phyloP scores from a whole-genome alignment of 1,140 invertebrate genomes.

The Trachymyrmex cornetzi region DNA sequence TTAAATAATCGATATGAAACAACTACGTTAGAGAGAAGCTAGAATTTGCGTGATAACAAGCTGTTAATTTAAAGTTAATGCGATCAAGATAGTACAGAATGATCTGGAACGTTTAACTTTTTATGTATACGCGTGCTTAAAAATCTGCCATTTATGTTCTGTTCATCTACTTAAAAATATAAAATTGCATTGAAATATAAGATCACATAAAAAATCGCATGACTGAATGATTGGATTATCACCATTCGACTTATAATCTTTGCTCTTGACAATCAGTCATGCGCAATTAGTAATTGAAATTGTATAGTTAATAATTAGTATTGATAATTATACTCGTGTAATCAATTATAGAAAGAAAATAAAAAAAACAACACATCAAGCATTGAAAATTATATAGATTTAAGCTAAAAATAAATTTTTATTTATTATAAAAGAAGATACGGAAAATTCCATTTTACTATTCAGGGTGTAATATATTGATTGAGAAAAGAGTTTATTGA shows the following conservation, averaged over 20 bases:
- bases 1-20: neutral
- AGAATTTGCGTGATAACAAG: neutral
- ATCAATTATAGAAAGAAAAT: neutral
- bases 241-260: neutral
- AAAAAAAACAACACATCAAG: neutral
- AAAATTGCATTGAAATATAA: neutral
- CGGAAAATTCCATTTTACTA: neutral
- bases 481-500: neutral
- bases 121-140: no score
- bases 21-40: neutral
- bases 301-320: neutral
- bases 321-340: neutral
- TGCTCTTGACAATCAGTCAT: neutral
- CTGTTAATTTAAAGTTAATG: neutral
- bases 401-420: neutral
- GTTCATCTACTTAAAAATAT: neutral
- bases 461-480: neutral
- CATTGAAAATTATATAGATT: neutral
- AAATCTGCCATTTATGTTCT: neutral
- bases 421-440: neutral
- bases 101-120: neutral
- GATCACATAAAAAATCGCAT: neutral
- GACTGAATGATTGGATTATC: neutral
- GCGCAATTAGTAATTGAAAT: neutral
- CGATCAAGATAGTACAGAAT: neutral